A percentile compares a stretch with the other conserved stretches of the same genome.
phyloP scores from a whole-genome alignment of 1,140 invertebrate species.

The Hyles vespertilio region DNA sequence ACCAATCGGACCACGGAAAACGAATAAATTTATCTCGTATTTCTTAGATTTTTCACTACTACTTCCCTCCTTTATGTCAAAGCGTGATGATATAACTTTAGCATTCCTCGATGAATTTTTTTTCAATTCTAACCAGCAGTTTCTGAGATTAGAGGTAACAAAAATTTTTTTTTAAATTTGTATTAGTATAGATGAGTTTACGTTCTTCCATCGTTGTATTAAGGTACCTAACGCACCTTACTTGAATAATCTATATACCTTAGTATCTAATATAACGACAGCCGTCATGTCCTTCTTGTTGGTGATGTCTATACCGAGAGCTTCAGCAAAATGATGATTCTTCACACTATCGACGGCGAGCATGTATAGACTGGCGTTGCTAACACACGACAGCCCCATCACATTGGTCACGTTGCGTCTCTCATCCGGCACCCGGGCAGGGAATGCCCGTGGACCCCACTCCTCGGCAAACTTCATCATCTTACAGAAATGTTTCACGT shows the following conservation, averaged over 20 bases:
- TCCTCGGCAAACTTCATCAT: conserved; percentile 61
- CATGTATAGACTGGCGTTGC: conserved; percentile 82
- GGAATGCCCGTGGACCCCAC: conserved; percentile 42
- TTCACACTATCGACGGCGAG: conserved; percentile 83
- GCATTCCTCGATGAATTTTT: too few species aligned
- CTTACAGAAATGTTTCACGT: conserved; percentile 64
- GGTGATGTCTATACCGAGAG: conserved; percentile 81
- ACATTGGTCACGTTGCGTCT: conserved; percentile 39
- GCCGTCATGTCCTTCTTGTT: conserved; percentile 79
- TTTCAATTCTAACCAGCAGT: too few species aligned
- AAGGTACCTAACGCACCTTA: neutral
- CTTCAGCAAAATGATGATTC: conserved; percentile 84
- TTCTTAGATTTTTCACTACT: too few species aligned
- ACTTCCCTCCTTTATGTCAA: too few species aligned
- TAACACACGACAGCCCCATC: conserved; percentile 49
- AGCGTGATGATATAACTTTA: too few species aligned
- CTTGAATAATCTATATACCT: conserved; percentile 68
- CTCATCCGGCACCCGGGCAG: conserved; percentile 25
- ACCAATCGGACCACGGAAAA: too few species aligned
- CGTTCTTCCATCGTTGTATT: conserved; percentile 12
- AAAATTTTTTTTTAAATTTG: too few species aligned
- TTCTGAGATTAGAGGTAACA: too few species aligned
- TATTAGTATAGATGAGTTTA: too few species aligned
- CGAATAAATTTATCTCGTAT: too few species aligned
- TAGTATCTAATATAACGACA: conserved; percentile 83